A percentile compares a stretch with the other conserved stretches of the same genome.
phyloP scores from a whole-genome alignment of 2,113 vertebrate species.

The Anser cygnoides region DNA sequence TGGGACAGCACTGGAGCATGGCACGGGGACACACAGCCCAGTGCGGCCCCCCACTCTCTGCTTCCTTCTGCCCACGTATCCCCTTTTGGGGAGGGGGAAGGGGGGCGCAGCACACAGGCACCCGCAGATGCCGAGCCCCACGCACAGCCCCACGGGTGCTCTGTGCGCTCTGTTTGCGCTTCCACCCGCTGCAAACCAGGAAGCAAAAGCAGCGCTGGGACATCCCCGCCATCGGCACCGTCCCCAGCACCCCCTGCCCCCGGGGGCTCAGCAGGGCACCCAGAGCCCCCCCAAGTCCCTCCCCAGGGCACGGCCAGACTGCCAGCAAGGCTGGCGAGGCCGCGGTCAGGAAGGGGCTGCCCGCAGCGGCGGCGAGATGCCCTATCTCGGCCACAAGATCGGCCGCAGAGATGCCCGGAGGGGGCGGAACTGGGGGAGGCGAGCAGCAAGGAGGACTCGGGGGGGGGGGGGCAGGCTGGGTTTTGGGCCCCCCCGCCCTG shows the following conservation, averaged over 20 bases:
- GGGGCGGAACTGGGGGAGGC: fast-evolving
- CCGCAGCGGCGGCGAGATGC: background rate
- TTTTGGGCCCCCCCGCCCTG: background rate
- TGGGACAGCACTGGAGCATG: background rate
- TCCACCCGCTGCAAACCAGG: background rate
- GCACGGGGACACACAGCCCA: background rate
- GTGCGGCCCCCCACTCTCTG: background rate
- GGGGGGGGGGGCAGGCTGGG: background rate
- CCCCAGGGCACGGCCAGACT: background rate
- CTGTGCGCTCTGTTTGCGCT: fast-evolving
- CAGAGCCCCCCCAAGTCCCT: background rate
- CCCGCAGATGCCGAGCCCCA: background rate
- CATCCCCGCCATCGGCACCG: fast-evolving
- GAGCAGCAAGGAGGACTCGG: background rate
- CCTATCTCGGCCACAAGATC: conserved; percentile 43
- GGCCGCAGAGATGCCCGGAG: background rate
- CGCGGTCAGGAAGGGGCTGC: background rate
- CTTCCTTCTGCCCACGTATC: background rate
- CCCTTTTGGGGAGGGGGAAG: background rate
- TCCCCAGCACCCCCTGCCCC: background rate
- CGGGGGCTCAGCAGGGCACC: background rate
- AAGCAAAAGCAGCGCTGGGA: background rate
- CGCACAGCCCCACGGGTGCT: background rate
- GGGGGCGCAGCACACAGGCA: background rate
- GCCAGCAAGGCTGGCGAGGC: fast-evolving